Percentiles rank a stretch among this genome's conserved stretches.
These are phyloP conservation scores for Coelopa frigida DNA, from an alignment of 1,140 invertebrate genomes.

Conservation along the genomic window DNA sequence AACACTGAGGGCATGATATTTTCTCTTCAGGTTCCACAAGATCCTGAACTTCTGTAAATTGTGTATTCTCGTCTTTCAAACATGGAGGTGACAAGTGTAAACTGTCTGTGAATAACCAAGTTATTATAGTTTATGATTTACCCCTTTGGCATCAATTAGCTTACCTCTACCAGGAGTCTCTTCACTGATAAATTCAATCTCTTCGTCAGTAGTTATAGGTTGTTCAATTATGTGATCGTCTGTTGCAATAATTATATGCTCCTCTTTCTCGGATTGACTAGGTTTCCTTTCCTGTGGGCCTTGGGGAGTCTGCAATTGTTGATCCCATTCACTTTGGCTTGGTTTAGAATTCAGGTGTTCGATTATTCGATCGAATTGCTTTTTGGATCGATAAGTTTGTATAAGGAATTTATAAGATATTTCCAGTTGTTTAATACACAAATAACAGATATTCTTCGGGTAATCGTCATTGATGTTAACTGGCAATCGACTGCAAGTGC, in stretches of 20 bases:
- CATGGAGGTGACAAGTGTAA: not conserved
- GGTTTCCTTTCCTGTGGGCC: no score
- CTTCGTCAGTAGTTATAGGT: slow-evolving; percentile 9
- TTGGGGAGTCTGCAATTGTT: no score
- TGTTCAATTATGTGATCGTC: no score
- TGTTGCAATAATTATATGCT: no score
- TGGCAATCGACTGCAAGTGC: slow-evolving; percentile 14
- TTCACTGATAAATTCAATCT: slow-evolving; percentile 21
- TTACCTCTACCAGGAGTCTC: no score
- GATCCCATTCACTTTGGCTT: no score
- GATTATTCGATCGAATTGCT: slow-evolving; percentile 30
- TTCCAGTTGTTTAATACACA: slow-evolving; percentile 23
- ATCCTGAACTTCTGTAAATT: slow-evolving; percentile 2
- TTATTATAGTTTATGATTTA: not conserved
- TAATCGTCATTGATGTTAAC: slow-evolving; percentile 18
- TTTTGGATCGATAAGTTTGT: slow-evolving; percentile 21
- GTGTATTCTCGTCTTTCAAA: not conserved
- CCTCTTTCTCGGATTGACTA: no score
- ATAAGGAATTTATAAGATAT: slow-evolving; percentile 24
- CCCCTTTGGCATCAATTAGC: no score
- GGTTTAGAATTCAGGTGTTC: no score
- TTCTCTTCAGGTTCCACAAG: not conserved
- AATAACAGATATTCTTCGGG: slow-evolving; percentile 29
- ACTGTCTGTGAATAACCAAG: not conserved
- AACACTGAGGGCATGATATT: not conserved